phyloP scores from a whole-genome alignment of 2,797 vertebrate genomes.

The Xiphorhynchus erythropygius region DNA sequence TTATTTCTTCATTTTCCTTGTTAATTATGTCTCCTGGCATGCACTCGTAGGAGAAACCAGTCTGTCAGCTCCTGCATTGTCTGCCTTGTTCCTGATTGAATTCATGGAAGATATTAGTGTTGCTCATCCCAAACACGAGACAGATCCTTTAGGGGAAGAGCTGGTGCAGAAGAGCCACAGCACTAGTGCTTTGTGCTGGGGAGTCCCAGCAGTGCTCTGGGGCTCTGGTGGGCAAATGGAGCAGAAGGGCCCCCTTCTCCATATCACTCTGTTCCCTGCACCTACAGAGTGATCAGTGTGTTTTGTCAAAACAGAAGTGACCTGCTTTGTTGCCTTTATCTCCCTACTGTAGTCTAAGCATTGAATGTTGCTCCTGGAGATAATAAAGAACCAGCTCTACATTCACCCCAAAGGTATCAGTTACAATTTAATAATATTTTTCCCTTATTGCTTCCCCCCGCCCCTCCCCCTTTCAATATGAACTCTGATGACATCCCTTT shows the following conservation, averaged over 20 bases:
- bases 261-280: rapidly evolving
- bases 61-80: background rate
- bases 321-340: background rate
- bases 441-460: background rate
- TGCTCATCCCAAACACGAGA: background rate
- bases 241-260: background rate
- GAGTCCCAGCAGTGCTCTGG: background rate
- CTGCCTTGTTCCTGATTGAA: background rate
- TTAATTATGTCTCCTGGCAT: background rate
- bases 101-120: background rate
- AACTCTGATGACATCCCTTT: background rate
- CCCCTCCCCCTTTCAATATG: rapidly evolving
- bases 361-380: background rate
- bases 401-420: background rate
- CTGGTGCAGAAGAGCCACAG: background rate
- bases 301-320: background rate
- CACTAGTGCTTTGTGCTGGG: background rate
- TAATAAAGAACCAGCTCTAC: background rate
- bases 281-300: rapidly evolving
- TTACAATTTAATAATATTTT: conserved; percentile 12
- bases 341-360: background rate
- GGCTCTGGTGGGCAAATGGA: rapidly evolving
- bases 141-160: background rate
- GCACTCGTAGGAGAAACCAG: background rate
- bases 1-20: background rate